Percentiles rank a stretch among this genome's conserved stretches.
Evolutionary conservation across 2,797 vertebrate genomes (phyloP).

Genomic region (Rhinichthys osculus): DNA sequence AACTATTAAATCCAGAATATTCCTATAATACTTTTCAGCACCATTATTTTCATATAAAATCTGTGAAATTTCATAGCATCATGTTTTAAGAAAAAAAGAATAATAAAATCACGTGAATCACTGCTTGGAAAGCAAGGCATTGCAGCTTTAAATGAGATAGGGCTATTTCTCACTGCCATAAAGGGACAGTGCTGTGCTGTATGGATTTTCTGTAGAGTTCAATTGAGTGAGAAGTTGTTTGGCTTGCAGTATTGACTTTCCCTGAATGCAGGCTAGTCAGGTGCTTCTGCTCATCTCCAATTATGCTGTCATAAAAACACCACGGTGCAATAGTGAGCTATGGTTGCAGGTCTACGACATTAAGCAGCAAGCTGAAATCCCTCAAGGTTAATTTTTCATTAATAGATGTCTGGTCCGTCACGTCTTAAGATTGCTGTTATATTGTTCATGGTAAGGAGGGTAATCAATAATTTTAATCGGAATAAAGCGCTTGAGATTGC

Average conservation of each 20-base stretch:
- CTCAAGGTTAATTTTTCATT: slow-evolving; percentile 44
- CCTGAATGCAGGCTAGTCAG: slow-evolving; percentile 91
- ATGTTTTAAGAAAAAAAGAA: not conserved
- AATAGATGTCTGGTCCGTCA: not conserved
- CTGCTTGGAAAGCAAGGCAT: slow-evolving; percentile 25
- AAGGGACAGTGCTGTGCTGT: slow-evolving; percentile 84
- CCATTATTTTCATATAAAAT: not conserved
- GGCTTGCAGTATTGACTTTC: slow-evolving; percentile 95
- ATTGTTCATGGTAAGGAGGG: slow-evolving; percentile 21
- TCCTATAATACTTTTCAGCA: not conserved
- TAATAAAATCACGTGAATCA: slow-evolving; percentile 12
- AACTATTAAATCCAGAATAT: not conserved
- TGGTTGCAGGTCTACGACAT: slow-evolving; percentile 85
- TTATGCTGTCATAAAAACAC: slow-evolving; percentile 97
- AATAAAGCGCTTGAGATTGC: slow-evolving; percentile 13
- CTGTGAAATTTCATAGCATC: not conserved
- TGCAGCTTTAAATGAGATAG: slow-evolving; percentile 55
- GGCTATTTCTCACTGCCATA: slow-evolving; percentile 78
- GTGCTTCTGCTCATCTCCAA: slow-evolving; percentile 94
- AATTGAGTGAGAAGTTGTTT: slow-evolving; percentile 99
- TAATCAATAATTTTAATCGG: slow-evolving; percentile 51
- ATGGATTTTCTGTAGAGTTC: slow-evolving; percentile 94
- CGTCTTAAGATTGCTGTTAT: slow-evolving; percentile 26
- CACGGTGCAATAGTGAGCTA: slow-evolving; percentile 87
- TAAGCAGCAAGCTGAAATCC: slow-evolving; percentile 37